Base-by-base conservation (phyloP, 1,140 invertebrate genomes). In the Drosophila bifasciata region DNA sequence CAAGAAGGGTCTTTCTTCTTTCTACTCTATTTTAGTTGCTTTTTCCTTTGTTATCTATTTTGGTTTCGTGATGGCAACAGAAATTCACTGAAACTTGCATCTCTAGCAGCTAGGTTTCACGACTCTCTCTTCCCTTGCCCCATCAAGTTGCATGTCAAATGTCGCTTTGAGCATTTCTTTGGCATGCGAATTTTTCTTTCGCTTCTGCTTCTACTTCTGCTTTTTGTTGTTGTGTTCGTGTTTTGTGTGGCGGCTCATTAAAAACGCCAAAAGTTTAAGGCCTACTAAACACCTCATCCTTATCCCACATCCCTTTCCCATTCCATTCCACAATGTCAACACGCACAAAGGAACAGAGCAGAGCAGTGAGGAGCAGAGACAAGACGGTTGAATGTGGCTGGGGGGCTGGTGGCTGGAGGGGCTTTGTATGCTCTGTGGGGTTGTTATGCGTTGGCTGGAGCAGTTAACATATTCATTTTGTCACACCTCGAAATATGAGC, bases 111-210 rank as follows among this genome's bases (percentile, higher is more conserved):
- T 51, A 21, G 8, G 16, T 16, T 17, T 5, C 41, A 58, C 23
- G 23, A 23, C 32, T 36, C 11, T 9, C 2, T 9, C 23, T 25
- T 25, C 23, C 7, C 23, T 25, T 1, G 2, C 28, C 49, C 21
- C 32, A 43, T 39, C 28, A 3, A 16, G 46, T 83, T 81, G 79
- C 79, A 81, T 83, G 79, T 78, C 74, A 78, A 78, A 83, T 83
- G 79, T 70, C 69, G 76, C 66, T 76, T 73, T 55, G 61, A 63
- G 48, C 57, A 60, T 61, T 66, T 75, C 60, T 62, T 63, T 36
- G 50, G n/a, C 21, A 17, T 17, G 9, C 32, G 32, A 13, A 21
- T 48, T 64, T 44, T 64, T n/a, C 41, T 51, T 62, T 48, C 3
- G 1, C 16, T n/a, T 15, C 16, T 6, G 9, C 25, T 5, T 28